A percentile compares a stretch with the other conserved stretches of the same genome.
Evolutionary conservation across 1,140 invertebrate species (phyloP).

Genomic region (Meloidogyne chitwoodi): DNA sequence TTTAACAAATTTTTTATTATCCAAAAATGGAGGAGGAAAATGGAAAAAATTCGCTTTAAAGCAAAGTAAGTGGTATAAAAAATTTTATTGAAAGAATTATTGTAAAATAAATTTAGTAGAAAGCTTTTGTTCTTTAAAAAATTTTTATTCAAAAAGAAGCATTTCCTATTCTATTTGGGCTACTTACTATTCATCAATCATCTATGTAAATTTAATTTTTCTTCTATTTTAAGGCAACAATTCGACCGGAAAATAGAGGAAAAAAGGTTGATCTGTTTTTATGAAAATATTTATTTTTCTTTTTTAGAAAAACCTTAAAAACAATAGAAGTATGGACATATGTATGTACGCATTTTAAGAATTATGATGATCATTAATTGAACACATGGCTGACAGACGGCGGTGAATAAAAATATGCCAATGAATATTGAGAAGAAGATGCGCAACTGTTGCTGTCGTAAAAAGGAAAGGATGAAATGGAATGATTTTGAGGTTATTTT

Average conservation of each 20-base stretch:
- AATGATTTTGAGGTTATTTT: neutral
- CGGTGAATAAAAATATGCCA: neutral
- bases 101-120: too few species aligned
- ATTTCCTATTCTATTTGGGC: neutral
- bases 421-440: neutral
- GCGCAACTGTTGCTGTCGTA: conserved; percentile 20
- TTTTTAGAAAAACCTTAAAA: neutral
- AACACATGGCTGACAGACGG: neutral
- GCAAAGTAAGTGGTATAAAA: neutral
- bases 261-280: neutral
- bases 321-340: neutral
- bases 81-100: too few species aligned
- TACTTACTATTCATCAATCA: conserved; percentile 13
- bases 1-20: neutral
- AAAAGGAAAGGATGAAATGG: neutral
- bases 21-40: neutral
- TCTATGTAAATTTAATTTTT: conserved; percentile 16
- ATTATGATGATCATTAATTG: neutral
- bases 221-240: conserved; percentile 11
- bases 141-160: neutral
- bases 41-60: neutral
- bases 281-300: neutral
- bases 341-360: neutral
- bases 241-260: conserved; percentile 4
- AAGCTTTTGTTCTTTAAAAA: too few species aligned